A percentile compares a stretch with the other conserved stretches of the same genome.
These are phyloP conservation scores for Brachionus calyciflorus DNA, from an alignment of 1,140 invertebrate genomes.

Conservation along the genomic window DNA sequence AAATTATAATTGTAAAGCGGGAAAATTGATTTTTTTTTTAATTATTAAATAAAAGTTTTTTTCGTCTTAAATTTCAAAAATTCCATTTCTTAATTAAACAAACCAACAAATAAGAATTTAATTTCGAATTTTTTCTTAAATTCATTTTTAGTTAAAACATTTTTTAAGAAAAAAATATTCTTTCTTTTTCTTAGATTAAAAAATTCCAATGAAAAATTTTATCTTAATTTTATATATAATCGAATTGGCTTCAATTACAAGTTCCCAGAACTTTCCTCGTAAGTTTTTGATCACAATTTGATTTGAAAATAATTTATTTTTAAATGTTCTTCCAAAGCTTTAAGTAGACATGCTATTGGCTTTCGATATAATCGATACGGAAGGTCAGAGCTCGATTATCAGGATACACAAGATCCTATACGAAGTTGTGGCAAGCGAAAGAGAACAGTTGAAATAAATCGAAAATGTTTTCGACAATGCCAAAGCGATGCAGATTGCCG, in stretches of 20 bases:
- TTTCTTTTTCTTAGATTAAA: no score
- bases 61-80: slow-evolving; percentile 10
- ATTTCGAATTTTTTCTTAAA: no score
- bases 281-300: background rate
- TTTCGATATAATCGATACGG: slow-evolving; percentile 16
- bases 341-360: slow-evolving; percentile 9
- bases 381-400: background rate
- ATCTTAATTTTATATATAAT: background rate
- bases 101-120: background rate
- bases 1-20: background rate
- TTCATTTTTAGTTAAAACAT: no score
- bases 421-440: slow-evolving; percentile 33
- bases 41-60: slow-evolving; percentile 21
- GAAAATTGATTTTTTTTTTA: background rate
- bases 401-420: background rate
- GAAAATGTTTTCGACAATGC: slow-evolving; percentile 81
- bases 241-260: background rate
- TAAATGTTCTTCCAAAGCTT: slow-evolving; percentile 4
- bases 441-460: slow-evolving; percentile 38
- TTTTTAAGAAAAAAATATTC: no score
- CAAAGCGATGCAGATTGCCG: slow-evolving; percentile 88
- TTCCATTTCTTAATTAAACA: slow-evolving; percentile 2
- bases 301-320: no score
- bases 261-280: background rate
- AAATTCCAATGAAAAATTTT: background rate